These are phyloP conservation scores for Mystacornis crossleyi DNA, from an alignment of 2,113 vertebrate genomes.

Conservation along the genomic window DNA sequence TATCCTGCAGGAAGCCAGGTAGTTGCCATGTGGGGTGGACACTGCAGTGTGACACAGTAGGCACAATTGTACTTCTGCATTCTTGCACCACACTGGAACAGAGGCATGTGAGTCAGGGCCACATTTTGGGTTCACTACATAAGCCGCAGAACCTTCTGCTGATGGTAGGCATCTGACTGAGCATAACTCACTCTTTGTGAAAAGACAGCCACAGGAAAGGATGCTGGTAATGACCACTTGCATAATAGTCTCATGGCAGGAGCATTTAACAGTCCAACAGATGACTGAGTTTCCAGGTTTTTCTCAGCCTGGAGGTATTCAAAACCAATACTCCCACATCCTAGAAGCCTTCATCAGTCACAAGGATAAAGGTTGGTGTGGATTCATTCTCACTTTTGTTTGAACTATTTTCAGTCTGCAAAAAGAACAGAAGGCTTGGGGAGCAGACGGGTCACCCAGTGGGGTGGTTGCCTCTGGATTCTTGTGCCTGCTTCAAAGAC, in stretches of 20 bases:
- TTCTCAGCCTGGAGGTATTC: not conserved
- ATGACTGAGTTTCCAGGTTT: not conserved
- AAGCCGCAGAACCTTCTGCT: not conserved
- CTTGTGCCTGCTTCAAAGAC: not conserved
- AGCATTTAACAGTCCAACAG: not conserved
- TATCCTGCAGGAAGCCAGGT: not conserved
- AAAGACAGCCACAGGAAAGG: not conserved
- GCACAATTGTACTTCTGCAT: not conserved
- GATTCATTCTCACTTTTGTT: not conserved
- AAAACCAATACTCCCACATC: not conserved
- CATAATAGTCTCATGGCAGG: not conserved
- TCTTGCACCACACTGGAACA: not conserved
- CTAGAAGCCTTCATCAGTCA: not conserved
- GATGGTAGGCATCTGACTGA: conserved; percentile 1
- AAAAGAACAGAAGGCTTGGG: not conserved
- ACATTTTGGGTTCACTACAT: not conserved
- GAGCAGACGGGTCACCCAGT: not conserved
- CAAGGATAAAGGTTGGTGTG: not conserved
- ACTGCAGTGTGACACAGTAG: rapidly evolving
- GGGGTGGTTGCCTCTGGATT: not conserved
- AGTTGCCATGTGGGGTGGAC: not conserved
- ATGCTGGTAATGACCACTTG: not conserved
- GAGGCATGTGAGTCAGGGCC: not conserved
- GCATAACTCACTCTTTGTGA: not conserved
- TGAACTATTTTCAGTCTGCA: not conserved